phyloP scores from a whole-genome alignment of 2,113 vertebrate genomes.

The Piprites chloris region DNA sequence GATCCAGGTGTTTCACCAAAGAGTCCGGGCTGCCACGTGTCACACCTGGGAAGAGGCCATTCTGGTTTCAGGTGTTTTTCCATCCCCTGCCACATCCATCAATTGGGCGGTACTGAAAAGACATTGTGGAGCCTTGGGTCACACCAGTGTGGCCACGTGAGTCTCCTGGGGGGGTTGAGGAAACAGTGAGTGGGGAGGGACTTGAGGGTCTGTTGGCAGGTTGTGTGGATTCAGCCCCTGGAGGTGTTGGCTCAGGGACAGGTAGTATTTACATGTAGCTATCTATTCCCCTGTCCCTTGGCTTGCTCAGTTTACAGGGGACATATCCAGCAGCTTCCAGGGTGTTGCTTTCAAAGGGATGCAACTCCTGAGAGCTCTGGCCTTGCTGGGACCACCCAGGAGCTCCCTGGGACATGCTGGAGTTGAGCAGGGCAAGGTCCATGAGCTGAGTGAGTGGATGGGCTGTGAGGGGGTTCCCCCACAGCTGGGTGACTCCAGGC shows the following conservation, averaged over 20 bases:
- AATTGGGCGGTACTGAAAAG: background rate
- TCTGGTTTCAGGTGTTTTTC: background rate
- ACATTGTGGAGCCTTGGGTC: fast-evolving
- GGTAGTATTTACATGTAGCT: background rate
- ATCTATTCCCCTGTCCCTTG: background rate
- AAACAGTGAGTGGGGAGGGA: background rate
- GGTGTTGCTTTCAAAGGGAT: background rate
- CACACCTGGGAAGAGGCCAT: background rate
- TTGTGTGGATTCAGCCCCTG: background rate
- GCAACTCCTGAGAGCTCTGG: background rate
- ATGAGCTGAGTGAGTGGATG: fast-evolving
- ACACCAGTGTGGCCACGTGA: fast-evolving
- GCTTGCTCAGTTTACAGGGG: background rate
- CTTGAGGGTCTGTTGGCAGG: background rate
- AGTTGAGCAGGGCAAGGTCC: fast-evolving
- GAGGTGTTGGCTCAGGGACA: background rate
- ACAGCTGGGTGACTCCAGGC: background rate
- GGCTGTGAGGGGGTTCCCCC: background rate
- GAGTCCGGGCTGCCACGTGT: background rate
- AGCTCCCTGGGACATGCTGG: fast-evolving
- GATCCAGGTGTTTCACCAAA: background rate
- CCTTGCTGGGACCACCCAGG: background rate
- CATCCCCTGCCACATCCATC: background rate
- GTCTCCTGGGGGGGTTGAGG: background rate
- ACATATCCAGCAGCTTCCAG: background rate